Conservation (phyloP, 2,888 invertebrate species). For the Rapana venosa region DNA sequence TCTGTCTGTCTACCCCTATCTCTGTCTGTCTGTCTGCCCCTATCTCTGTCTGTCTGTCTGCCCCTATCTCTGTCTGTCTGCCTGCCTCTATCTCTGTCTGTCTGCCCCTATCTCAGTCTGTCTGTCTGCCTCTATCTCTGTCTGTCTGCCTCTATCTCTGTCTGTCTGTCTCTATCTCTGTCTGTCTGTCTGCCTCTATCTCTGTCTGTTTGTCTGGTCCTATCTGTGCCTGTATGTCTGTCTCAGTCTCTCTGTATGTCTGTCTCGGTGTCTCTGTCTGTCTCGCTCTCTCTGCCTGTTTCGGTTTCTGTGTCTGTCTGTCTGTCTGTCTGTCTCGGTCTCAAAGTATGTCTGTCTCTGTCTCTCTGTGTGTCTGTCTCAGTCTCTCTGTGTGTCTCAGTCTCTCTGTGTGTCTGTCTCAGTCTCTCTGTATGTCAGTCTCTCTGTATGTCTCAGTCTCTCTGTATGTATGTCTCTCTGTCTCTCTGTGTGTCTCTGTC, state of each 20-base stretch:
- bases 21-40: too few species aligned
- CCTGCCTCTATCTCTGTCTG: neutral
- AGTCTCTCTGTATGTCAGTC: neutral
- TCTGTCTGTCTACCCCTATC: neutral
- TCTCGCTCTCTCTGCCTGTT: too few species aligned
- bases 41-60: neutral
- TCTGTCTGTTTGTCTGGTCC: too few species aligned
- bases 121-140: too few species aligned
- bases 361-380: neutral
- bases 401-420: neutral
- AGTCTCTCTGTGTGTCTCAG: neutral
- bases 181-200: too few species aligned
- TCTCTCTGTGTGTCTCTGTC: neutral
- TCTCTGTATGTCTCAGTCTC: neutral
- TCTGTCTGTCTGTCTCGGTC: neutral
- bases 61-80: neutral
- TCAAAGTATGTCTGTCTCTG: neutral
- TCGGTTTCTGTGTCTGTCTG: neutral
- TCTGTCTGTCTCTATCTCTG: too few species aligned
- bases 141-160: too few species aligned
- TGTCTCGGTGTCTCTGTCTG: too few species aligned
- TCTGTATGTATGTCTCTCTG: neutral
- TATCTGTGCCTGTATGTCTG: too few species aligned
- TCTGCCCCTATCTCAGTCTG: too few species aligned
- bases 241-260: too few species aligned